Evolutionary conservation across 2,113 vertebrate genomes (phyloP).

Genomic region (Genyomyrus donnyi): DNA sequence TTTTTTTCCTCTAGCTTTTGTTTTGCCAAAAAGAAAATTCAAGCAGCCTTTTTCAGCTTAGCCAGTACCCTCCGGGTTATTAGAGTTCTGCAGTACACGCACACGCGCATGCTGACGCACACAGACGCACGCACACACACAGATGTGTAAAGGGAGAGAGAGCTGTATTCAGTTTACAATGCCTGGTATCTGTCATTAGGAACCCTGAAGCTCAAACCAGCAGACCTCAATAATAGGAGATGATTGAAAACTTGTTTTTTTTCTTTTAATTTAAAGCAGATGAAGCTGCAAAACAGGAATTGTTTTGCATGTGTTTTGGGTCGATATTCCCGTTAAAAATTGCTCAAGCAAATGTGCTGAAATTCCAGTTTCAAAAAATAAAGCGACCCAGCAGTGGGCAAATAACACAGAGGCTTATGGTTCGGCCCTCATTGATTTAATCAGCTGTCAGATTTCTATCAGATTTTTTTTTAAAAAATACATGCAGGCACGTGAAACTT

Average conservation of each 20-base stretch:
- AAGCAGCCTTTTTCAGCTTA: background rate
- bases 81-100: background rate
- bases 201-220: background rate
- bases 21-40: background rate
- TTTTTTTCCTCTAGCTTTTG: background rate
- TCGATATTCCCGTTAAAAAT: background rate
- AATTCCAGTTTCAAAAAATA: background rate
- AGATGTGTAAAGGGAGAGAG: background rate
- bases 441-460: background rate
- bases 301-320: background rate
- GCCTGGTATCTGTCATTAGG: background rate
- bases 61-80: background rate
- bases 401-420: background rate
- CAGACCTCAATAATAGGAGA: background rate
- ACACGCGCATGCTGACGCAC: background rate
- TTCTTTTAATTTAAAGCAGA: background rate
- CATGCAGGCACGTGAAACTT: background rate
- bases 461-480: background rate
- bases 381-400: background rate
- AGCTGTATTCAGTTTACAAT: background rate
- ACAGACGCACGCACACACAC: background rate
- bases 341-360: background rate
- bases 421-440: background rate
- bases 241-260: background rate
- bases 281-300: background rate